Evolutionary conservation across 1,140 invertebrate genomes (phyloP).

Genomic region (Drosophila cardini): DNA sequence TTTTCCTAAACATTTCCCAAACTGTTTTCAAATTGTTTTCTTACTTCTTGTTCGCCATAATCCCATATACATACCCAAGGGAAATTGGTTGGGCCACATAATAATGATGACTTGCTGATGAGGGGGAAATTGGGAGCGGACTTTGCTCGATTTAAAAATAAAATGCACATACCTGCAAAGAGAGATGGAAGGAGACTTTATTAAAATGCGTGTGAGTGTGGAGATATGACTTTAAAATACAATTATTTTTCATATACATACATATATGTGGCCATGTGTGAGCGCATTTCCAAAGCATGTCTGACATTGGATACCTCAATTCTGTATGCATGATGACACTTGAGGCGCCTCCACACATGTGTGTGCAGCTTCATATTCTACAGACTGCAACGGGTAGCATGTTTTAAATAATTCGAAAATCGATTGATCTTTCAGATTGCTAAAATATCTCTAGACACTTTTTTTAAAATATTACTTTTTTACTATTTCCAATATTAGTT

Average conservation of each 20-base stretch:
- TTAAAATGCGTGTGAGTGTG: slow-evolving; percentile 48
- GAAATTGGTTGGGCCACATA: slow-evolving; percentile 11
- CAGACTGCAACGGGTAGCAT: neutral
- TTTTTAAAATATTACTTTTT: too few species aligned
- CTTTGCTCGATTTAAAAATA: slow-evolving; percentile 29
- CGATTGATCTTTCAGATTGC: too few species aligned
- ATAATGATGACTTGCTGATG: slow-evolving; percentile 21
- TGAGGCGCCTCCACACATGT: slow-evolving; percentile 2
- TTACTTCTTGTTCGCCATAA: neutral
- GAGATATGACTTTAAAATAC: slow-evolving; percentile 34
- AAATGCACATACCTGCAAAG: slow-evolving; percentile 56
- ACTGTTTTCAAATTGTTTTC: slow-evolving; percentile 9
- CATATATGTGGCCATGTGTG: neutral
- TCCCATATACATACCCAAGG: slow-evolving; percentile 24
- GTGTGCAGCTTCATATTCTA: neutral
- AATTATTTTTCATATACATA: slow-evolving; percentile 37
- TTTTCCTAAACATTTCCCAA: slow-evolving; percentile 38
- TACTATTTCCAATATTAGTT: too few species aligned
- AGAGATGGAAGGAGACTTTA: slow-evolving; percentile 22
- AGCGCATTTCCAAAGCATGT: slow-evolving; percentile 1
- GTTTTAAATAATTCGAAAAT: too few species aligned
- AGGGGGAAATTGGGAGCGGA: neutral
- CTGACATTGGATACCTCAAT: slow-evolving; percentile 33
- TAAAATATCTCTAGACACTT: too few species aligned
- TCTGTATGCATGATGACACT: neutral